phyloP scores from a whole-genome alignment of 2,797 vertebrate genomes.

The Malacoctenus gilli region DNA sequence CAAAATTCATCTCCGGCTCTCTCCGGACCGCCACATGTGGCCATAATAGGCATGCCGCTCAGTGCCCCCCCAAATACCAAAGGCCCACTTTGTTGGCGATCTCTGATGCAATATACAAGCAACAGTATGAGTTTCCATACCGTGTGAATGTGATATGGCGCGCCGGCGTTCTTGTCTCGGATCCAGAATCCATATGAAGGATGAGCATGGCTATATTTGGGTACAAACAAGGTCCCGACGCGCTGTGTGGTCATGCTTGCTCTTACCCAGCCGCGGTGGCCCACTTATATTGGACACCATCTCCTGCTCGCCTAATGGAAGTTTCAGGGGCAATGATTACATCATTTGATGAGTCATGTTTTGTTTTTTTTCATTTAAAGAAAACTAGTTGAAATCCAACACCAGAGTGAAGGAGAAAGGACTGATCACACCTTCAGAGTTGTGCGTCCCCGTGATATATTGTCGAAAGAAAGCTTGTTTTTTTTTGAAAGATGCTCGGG shows the following conservation, averaged over 20 bases:
- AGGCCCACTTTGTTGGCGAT: background rate
- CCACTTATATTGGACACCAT: conserved; percentile 44
- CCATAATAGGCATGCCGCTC: conserved; percentile 24
- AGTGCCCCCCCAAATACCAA: conserved; percentile 10
- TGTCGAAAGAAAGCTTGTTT: background rate
- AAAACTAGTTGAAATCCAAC: too few relatives aligned
- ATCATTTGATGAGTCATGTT: conserved; percentile 45
- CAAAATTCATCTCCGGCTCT: background rate
- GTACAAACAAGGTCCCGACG: conserved; percentile 28
- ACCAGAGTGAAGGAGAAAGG: too few relatives aligned
- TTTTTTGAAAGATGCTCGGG: conserved; percentile 11
- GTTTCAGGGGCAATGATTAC: conserved; percentile 22
- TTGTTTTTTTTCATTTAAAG: background rate
- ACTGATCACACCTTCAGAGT: background rate
- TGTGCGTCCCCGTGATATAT: too few relatives aligned
- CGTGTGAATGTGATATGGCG: conserved; percentile 40
- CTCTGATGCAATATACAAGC: conserved; percentile 52
- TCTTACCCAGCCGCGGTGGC: conserved; percentile 23
- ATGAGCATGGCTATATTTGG: conserved; percentile 55
- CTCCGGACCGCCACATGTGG: background rate
- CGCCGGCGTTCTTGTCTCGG: conserved; percentile 21
- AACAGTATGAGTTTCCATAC: conserved; percentile 40
- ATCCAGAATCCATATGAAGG: conserved; percentile 36
- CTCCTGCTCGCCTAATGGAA: conserved; percentile 10
- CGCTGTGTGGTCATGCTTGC: conserved; percentile 12